Conservation (phyloP, 2,113 vertebrate species). For the Enhydra lutris region DNA sequence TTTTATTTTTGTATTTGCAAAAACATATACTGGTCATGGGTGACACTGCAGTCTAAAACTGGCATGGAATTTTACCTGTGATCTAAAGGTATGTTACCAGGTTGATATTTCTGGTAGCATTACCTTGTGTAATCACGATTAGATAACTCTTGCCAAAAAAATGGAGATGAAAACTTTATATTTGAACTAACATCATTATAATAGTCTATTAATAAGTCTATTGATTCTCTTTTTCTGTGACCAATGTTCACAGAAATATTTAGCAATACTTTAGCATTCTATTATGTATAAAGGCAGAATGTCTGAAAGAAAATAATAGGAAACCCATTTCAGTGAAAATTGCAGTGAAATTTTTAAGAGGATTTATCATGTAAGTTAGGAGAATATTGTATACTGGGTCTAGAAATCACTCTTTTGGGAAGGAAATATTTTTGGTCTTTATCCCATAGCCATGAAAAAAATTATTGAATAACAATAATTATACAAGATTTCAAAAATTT, state of each 20-base stretch:
- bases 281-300: neutral
- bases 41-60: neutral
- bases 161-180: neutral
- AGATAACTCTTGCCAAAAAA: neutral
- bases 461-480: neutral
- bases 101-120: neutral
- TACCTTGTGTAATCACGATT: neutral
- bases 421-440: neutral
- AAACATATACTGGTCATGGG: neutral
- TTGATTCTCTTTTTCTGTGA: neutral
- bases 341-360: neutral
- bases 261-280: neutral
- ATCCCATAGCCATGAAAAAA: neutral
- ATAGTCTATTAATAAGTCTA: neutral
- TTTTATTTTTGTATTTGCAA: neutral
- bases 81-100: neutral
- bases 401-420: neutral
- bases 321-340: neutral
- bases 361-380: neutral
- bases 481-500: neutral
- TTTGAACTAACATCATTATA: neutral
- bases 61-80: neutral
- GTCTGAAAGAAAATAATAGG: neutral
- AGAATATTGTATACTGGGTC: rapidly evolving
- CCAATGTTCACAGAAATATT: neutral